Conservation (phyloP, 2,888 invertebrate species). For the Molorchus minor region DNA sequence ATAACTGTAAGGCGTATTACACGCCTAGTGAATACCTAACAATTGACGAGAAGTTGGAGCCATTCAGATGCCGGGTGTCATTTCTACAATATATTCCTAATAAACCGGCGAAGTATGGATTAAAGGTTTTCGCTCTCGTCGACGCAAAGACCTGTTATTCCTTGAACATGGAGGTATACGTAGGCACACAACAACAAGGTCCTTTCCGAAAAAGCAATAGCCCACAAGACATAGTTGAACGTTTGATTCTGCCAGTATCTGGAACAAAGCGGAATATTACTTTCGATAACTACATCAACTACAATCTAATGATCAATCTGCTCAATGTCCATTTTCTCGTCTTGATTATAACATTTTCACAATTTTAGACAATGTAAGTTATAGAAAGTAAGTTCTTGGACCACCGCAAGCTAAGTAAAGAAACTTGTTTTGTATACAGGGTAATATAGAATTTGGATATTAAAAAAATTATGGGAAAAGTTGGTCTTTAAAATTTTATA, state of each 20-base stretch:
- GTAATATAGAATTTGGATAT: no score
- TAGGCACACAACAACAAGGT: slow-evolving; percentile 45
- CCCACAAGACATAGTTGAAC: slow-evolving; percentile 33
- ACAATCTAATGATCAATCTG: no score
- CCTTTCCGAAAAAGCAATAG: slow-evolving; percentile 33
- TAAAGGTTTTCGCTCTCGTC: slow-evolving; percentile 43
- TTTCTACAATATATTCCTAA: slow-evolving; percentile 50
- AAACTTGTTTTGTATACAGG: no score
- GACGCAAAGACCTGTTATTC: slow-evolving; percentile 42
- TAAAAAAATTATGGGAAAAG: no score
- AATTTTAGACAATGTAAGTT: no score
- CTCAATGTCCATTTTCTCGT: no score
- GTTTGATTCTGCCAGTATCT: slow-evolving; percentile 35
- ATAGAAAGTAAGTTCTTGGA: no score
- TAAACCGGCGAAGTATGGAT: slow-evolving; percentile 47
- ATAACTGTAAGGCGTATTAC: slow-evolving; percentile 8
- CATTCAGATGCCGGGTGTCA: slow-evolving; percentile 34
- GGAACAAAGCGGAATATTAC: slow-evolving; percentile 46
- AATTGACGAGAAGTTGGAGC: slow-evolving; percentile 46
- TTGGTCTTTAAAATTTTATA: no score
- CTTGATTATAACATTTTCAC: no score
- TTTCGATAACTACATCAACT: slow-evolving; percentile 47
- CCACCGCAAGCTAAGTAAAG: no score
- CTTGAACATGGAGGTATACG: slow-evolving; percentile 44
- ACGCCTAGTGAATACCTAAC: slow-evolving; percentile 37